Evolutionary conservation across 2,797 vertebrate species (phyloP).

Genomic region (Coregonus sp.): DNA sequence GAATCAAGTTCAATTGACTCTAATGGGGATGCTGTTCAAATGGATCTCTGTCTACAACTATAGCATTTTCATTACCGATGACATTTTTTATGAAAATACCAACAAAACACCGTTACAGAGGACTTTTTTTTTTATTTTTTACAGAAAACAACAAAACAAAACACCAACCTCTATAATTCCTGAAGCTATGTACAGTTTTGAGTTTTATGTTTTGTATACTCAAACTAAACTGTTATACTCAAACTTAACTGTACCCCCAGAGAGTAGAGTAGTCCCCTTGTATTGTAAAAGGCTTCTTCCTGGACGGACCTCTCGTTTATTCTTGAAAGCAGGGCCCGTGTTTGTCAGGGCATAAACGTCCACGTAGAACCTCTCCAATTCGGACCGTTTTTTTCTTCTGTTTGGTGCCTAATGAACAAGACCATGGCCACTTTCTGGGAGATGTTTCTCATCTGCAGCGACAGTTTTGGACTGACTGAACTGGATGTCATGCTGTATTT

Average conservation of each 20-base stretch:
- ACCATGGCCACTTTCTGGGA: slow-evolving; percentile 38
- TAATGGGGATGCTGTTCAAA: background rate
- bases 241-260: slow-evolving; percentile 34
- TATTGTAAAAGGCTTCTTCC: slow-evolving; percentile 40
- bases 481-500: slow-evolving; percentile 70
- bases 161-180: slow-evolving; percentile 82
- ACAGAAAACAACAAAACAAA: slow-evolving; percentile 55
- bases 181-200: slow-evolving; percentile 34
- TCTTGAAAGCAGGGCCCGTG: slow-evolving; percentile 12
- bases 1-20: background rate
- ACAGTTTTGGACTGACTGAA: slow-evolving; percentile 58
- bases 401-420: slow-evolving; percentile 1
- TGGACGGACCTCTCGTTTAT: slow-evolving; percentile 22
- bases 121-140: slow-evolving; percentile 71
- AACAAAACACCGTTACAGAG: slow-evolving; percentile 46
- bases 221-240: slow-evolving; percentile 35
- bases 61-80: slow-evolving; percentile 93
- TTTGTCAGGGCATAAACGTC: background rate
- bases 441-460: slow-evolving; percentile 48
- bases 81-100: slow-evolving; percentile 72
- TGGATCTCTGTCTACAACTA: slow-evolving; percentile 56
- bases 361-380: background rate
- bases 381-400: background rate
- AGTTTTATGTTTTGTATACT: slow-evolving; percentile 49
- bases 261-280: slow-evolving; percentile 15